Percentiles rank a stretch among this genome's conserved stretches.
Evolutionary conservation across 2,888 invertebrate species (phyloP).

Genomic region (Drosophila ustulata): DNA sequence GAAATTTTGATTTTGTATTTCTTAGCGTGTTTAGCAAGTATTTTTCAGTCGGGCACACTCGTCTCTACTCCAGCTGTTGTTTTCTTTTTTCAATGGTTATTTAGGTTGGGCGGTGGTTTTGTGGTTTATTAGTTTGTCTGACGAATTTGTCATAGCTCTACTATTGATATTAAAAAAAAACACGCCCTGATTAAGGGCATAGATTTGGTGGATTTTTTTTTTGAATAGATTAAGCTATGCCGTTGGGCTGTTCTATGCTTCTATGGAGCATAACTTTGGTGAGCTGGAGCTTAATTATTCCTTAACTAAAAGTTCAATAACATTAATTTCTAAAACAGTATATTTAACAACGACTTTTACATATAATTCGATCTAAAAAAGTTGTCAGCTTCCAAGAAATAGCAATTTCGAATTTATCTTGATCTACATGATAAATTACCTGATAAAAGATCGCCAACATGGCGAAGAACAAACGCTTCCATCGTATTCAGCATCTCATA

Average conservation of each 20-base stretch:
- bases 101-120: conserved; percentile 45
- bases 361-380: conserved; percentile 30
- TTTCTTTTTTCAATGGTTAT: conserved; percentile 31
- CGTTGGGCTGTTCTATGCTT: not conserved
- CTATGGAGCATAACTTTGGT: not conserved
- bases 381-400: conserved; percentile 40
- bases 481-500: not conserved
- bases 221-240: not conserved
- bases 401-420: conserved; percentile 33
- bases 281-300: not conserved
- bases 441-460: conserved; percentile 41
- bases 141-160: conserved; percentile 28
- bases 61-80: conserved; percentile 8
- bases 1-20: conserved; percentile 18
- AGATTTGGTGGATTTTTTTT: conserved; percentile 12
- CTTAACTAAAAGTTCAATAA: too few relatives aligned
- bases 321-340: too few relatives aligned
- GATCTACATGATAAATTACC: conserved; percentile 24
- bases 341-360: not conserved
- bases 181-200: conserved; percentile 49
- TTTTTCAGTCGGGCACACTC: not conserved
- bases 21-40: not conserved
- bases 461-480: conserved; percentile 37
- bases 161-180: conserved; percentile 27
- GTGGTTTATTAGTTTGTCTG: conserved; percentile 23